Evolutionary conservation across 1,140 invertebrate species (phyloP).

Genomic region (Calephelis nemesis): DNA sequence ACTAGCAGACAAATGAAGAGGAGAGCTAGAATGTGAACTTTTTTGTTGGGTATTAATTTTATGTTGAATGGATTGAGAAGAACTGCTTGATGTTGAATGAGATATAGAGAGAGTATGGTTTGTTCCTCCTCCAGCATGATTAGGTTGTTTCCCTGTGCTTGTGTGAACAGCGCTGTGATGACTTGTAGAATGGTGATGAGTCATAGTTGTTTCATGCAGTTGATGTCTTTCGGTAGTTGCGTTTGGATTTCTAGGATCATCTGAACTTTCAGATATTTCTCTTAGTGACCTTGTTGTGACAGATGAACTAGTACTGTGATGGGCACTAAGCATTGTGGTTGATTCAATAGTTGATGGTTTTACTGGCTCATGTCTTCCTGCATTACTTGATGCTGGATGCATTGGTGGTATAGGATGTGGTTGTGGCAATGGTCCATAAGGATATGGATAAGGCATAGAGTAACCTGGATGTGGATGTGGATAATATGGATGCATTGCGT

Average conservation of each 20-base stretch:
- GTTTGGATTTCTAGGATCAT: constrained; percentile 72
- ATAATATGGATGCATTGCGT: constrained; percentile 84
- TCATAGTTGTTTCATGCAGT: constrained; percentile 81
- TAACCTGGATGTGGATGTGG: constrained; percentile 85
- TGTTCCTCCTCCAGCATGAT: constrained; percentile 74
- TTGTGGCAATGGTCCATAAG: constrained; percentile 85
- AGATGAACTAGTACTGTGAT: constrained; percentile 83
- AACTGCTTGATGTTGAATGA: constrained; percentile 83
- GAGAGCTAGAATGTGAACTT: constrained; percentile 75
- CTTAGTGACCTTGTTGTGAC: constrained; percentile 79
- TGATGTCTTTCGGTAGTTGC: constrained; percentile 78
- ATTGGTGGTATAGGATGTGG: constrained; percentile 87
- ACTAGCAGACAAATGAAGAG: constrained; percentile 77
- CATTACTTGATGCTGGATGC: constrained; percentile 78
- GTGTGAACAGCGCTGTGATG: constrained; percentile 83
- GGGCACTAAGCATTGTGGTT: constrained; percentile 84
- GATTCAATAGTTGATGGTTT: constrained; percentile 82
- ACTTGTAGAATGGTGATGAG: constrained; percentile 82
- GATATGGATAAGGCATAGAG: constrained; percentile 83
- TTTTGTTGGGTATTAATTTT: constrained; percentile 80
- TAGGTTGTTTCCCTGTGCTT: constrained; percentile 80
- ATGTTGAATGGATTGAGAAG: constrained; percentile 81
- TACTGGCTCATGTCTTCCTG: constrained; percentile 70
- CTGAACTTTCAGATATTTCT: constrained; percentile 80
- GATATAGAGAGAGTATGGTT: constrained; percentile 82